Evolutionary conservation across 2,113 vertebrate species (phyloP), one percentile per base, ranked within the genome.

Genomic region (Pluvialis apricaria): DNA sequence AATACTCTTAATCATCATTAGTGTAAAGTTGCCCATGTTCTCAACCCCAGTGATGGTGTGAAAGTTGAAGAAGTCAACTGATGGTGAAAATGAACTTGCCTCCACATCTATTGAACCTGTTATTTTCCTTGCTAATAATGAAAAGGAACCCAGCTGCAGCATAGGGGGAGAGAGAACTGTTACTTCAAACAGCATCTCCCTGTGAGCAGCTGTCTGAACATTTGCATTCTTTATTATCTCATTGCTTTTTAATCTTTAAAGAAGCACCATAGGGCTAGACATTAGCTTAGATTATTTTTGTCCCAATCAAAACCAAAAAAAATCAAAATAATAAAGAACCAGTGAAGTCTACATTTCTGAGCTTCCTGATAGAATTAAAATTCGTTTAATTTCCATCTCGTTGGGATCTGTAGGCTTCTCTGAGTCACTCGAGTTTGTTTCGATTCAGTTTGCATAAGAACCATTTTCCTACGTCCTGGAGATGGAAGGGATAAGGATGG

Each of bases 171-270:
- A 68, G 52, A 68, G 45, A 90, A 82, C 29, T 66, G 49, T 70
- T 82, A 54, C 34, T 95, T 95, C 75, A 88, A 80, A 87, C 26
- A 77, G 38, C 68, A 79, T 83, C 16, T 73, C 32, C 38, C 58
- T 62, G 45, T 78, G 42, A 95, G 75, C 11, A 90, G 34, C 38
- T 52, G 47, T 73, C 54, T 88, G 40, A 83, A 77, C 60, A 90
- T 82, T 86, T 69, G 44, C 44, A 72, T 75, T 76, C 61, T 70
- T 91, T 61, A 77, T 57, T 88, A 49, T 79, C 40, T 61, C 69
- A 54, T 13, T 92, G 44, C 21, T 83, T 94, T 89, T 86, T 90
- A 80, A 68, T 78, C 57, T 94, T 69, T 96, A 94, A 89, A 95
- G 49, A 91, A 89, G 29, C 24, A 94, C 18, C 60, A 66, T 21